Conservation (phyloP, 1,140 invertebrate species). For the Parasteatoda tepidariorum region DNA sequence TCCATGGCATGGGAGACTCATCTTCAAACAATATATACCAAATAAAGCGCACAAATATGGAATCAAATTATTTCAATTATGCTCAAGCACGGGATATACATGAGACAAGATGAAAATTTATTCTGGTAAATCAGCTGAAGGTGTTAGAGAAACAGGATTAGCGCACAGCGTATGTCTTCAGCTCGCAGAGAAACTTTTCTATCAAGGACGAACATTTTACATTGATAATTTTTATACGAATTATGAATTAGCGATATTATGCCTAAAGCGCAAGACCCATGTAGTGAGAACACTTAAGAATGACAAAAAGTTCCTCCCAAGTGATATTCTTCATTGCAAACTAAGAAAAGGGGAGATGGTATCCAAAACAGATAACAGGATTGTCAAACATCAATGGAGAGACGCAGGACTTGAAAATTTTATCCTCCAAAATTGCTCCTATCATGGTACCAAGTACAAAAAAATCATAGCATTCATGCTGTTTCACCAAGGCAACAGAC, state of each 20-base stretch:
- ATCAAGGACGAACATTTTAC: neutral
- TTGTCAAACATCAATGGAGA: neutral
- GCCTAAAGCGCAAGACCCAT: neutral
- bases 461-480: too few relatives aligned
- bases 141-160: neutral
- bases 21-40: too few relatives aligned
- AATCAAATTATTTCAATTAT: too few relatives aligned
- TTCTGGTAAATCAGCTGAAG: neutral
- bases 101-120: too few relatives aligned
- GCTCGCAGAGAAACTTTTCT: neutral
- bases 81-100: too few relatives aligned
- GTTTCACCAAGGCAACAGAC: too few relatives aligned
- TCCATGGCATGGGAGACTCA: too few relatives aligned
- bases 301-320: neutral
- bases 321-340: neutral
- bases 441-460: neutral
- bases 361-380: neutral
- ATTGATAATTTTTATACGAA: slow-evolving; percentile 7
- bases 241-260: neutral
- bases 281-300: neutral
- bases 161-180: neutral
- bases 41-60: too few relatives aligned
- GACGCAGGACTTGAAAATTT: neutral
- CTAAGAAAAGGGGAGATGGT: slow-evolving; percentile 1
- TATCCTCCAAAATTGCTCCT: neutral